A percentile compares a stretch with the other conserved stretches of the same genome.
Conservation (phyloP, 1,140 invertebrate species). For the Druon quercuslanigerum region DNA sequence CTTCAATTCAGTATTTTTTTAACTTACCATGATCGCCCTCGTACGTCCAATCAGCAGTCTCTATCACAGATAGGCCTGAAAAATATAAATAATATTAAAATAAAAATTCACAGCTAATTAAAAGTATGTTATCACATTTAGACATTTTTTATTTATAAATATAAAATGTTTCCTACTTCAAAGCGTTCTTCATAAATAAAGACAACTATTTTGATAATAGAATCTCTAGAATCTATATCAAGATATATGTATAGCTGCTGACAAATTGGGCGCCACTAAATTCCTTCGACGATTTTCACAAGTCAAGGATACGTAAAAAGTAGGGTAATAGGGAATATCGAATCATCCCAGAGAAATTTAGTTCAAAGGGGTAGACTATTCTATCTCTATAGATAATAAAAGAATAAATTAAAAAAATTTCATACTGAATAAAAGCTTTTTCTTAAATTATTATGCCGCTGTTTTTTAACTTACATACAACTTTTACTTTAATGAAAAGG, state of each 20-base stretch:
- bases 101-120: neutral
- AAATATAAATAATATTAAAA: constrained; percentile 15
- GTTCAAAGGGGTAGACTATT: neutral
- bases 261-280: constrained; percentile 30
- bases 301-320: constrained; percentile 11
- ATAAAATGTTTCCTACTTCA: too few species aligned
- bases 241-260: neutral
- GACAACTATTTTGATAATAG: neutral
- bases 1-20: constrained; percentile 28
- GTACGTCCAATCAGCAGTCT: constrained; percentile 41
- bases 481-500: too few species aligned
- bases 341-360: constrained; percentile 2
- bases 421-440: too few species aligned
- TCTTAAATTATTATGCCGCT: too few species aligned
- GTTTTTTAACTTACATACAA: too few species aligned
- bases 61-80: constrained; percentile 34
- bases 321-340: constrained; percentile 31
- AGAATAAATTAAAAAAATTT: too few species aligned
- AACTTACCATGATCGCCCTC: constrained; percentile 45
- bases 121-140: neutral
- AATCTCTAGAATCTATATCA: neutral
- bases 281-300: neutral
- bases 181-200: too few species aligned
- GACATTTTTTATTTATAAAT: neutral
- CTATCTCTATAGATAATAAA: too few species aligned